Evolutionary conservation across 2,888 invertebrate species (phyloP), one percentile per base, ranked within the genome.

Genomic region (Caenorhabditis doughertyi): DNA sequence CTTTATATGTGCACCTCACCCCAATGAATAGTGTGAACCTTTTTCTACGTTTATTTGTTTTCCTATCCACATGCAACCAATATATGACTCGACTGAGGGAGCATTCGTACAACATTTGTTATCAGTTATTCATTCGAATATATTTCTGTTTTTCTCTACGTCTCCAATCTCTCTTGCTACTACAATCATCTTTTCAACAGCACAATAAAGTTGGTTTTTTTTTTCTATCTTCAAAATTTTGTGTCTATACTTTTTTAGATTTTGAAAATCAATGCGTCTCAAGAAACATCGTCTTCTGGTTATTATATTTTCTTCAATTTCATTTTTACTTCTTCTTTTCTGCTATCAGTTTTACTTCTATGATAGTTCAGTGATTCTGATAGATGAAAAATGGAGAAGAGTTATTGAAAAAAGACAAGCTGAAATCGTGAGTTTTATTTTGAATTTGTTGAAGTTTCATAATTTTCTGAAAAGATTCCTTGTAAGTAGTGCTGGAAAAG

Each of bases 341-440:
- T n/a, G 23, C 23, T 5, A 60, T 42, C 8, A 25, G 8, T 16
- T 25, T n/a, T 60, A 27, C 44, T 23, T 23, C 2, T 23, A 25
- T 21, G 60, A 60, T 27, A 60, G 60, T 42, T 60, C 60, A 23
- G 25, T 42, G 2, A 42, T 60, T n/a, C 9, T 60, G 5, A 60
- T 60, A 9, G 27, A 60, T 25, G 60, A 60, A 42, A 60, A 60
- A 60, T 60, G 60, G 60, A 16, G 42, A n/a, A 42, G 27, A 60
- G n/a, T 60, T 23, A 60, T 60, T n/a, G 42, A 60, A 2, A 42
- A 25, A n/a, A 23, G 60, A n/a, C 25, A 27, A 18, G 16, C 9
- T 1, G 60, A 60, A 60, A 16, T 60, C 7, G 60, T 60, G n/a
- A 60, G 42, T 21, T 58, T 60, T 56, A 3, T 32, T 42, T 42